Evolutionary conservation across 2,113 vertebrate species (phyloP), one percentile per base, ranked within the genome.

Genomic region (Phalacrocorax carbo): DNA sequence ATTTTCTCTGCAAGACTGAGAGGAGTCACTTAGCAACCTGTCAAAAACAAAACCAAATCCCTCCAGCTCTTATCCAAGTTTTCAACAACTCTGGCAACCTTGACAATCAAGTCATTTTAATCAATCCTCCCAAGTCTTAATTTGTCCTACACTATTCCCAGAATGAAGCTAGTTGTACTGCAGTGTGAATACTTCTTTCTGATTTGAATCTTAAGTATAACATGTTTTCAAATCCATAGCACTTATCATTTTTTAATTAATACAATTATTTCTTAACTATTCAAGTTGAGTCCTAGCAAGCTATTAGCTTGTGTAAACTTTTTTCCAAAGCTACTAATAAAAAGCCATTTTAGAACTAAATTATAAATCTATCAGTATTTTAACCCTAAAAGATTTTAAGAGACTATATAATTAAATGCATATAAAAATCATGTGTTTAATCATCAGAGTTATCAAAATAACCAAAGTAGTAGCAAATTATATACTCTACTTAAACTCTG

Each of bases 21-120:
- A 98, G 92, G 98, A 98, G 82, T 98, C 98, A 93, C 97, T 99
- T 96, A 99, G 97, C 97, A 99, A 98, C 98, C 99, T 99, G 96
- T 51, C 94, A 95, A 97, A 96, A 89, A 88, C 95, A 96, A 87
- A 97, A 92, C 49, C 96, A 95, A 97, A 91, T 90, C 65, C 92
- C 71, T 91, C 82, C 66, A 96, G 90, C 64, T 96, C 54, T 96
- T 95, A 91, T 58, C 96, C 71, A 88, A 82, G 92, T 97, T 97
- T 96, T 96, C 71, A 95, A 58, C 76, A 95, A 96, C 85, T 94
- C 83, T 70, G 71, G 87, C 58, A 93, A 55, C 52, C n/a, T 90
- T 92, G 57, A 60, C 88, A 92, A 86, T 83, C 86, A 89, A 79
- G 38, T 79, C 23, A 87, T 84, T 93, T 95, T 91, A 93, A 94